Conservation (phyloP, 2,888 invertebrate genomes). For the Hyppa rectilinea region DNA sequence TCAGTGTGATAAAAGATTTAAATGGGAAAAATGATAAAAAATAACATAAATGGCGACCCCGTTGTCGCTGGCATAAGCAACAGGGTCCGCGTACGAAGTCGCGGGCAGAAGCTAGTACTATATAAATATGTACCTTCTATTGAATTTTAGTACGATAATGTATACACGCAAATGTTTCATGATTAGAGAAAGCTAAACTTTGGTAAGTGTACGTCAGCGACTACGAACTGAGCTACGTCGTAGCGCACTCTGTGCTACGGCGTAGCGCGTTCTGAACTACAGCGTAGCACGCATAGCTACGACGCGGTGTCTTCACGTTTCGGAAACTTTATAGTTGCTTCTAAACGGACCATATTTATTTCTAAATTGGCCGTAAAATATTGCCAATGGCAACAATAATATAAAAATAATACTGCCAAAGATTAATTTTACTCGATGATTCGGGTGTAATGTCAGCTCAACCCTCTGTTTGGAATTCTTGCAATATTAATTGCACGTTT, state of each 20-base stretch:
- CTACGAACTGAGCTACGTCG: constrained; percentile 10
- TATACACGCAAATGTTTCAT: not conserved
- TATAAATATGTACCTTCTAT: not conserved
- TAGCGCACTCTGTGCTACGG: constrained; percentile 6
- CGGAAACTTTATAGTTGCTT: not conserved
- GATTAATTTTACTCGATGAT: not conserved
- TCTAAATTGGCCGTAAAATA: not conserved
- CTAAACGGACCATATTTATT: not conserved
- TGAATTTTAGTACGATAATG: not conserved
- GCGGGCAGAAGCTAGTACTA: too few species aligned
- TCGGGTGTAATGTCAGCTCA: not conserved
- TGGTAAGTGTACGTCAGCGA: not conserved
- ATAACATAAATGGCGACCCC: too few species aligned
- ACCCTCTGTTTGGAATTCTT: not conserved
- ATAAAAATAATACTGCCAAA: not conserved
- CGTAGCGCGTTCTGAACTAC: constrained; percentile 19
- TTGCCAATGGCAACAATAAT: not conserved
- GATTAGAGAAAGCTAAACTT: not conserved
- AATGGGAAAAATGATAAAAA: too few species aligned
- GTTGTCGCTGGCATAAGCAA: too few species aligned
- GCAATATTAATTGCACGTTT: constrained; percentile 22
- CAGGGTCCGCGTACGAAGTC: too few species aligned
- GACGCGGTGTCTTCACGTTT: not conserved
- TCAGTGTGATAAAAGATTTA: too few species aligned
- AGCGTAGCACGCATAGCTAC: constrained; percentile 8